Base-by-base conservation (phyloP, 1,140 invertebrate genomes). In the Tetraneura akinire region DNA sequence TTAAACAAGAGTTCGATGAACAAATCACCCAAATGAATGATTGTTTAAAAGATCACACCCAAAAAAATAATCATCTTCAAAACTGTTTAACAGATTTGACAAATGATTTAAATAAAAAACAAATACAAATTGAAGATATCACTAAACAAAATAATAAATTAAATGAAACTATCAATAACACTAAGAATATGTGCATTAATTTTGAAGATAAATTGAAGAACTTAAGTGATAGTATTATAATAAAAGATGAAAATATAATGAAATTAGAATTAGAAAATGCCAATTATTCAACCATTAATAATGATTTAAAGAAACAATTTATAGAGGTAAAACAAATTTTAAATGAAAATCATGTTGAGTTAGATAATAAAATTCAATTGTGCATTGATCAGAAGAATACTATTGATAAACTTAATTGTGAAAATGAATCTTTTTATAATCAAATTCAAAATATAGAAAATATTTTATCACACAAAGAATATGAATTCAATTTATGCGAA, bases 401-500 rank as follows among this genome's bases (percentile, higher is more conserved):
- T 21, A 60, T 78, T 29, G 3, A 26, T 5, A 62, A 78, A 62
- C 26, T 78, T 10, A 60, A 55, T n/a, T 1, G 23, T 13, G 74
- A 78, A 45, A 78, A 60, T 18, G 74, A 78, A 29, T 26, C 1
- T 42, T 14, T 26, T 26, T 13, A 0, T 5, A 9, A 47, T 60
- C 23, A 78, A 78, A 60, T 78, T 29, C 60, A 62, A 42, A 45
- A 16, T 9, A 32, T 78, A 13, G 74, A 62, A 47, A 21, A 78
- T 45, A 47, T 14, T 62, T n/a, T 78, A 18, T 49, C 55, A 9
- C 74, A 78, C 9, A 62, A 78, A 18, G 74, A 78, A 45, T 62
- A 78, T 18, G 16, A 78, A 47, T 78, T 78, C n/a, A 78, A 78
- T 47, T 57, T 78, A 16, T 78, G 32, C 3, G 74, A 78, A 60